Percentiles rank a stretch among this genome's conserved stretches.
Conservation (phyloP, 2,113 vertebrate genomes). For the Corythornis madagascariensis region DNA sequence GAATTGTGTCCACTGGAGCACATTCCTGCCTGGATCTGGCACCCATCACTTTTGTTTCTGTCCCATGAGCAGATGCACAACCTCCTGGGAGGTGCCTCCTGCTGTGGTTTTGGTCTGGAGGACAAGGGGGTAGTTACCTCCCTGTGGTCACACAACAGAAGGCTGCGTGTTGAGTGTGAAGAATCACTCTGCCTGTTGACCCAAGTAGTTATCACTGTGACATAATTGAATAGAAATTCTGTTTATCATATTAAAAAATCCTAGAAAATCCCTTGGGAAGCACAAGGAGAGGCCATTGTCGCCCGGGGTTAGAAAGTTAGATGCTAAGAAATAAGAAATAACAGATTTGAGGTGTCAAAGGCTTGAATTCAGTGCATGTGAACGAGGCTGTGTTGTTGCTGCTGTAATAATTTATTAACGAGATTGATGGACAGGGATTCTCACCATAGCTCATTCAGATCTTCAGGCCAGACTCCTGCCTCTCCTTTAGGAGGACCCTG, state of each 20-base stretch:
- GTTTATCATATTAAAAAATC: not conserved
- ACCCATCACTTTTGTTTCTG: not conserved
- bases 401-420: not conserved
- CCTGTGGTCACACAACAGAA: not conserved
- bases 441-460: not conserved
- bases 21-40: not conserved
- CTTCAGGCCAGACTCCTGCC: not conserved
- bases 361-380: not conserved
- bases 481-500: not conserved
- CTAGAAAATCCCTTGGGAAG: not conserved
- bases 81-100: not conserved
- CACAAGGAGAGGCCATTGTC: not conserved
- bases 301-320: not conserved
- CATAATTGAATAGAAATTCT: not conserved
- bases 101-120: not conserved
- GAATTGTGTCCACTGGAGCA: not conserved
- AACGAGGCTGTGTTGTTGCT: not conserved
- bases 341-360: not conserved
- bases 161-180: not conserved
- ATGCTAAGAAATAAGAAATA: not conserved
- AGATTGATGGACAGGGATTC: not conserved
- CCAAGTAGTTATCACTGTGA: not conserved
- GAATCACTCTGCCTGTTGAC: not conserved
- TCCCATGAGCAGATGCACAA: not conserved
- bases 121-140: rapidly evolving